Conservation (phyloP, 1,140 invertebrate species). For the Plutomurus gul region DNA sequence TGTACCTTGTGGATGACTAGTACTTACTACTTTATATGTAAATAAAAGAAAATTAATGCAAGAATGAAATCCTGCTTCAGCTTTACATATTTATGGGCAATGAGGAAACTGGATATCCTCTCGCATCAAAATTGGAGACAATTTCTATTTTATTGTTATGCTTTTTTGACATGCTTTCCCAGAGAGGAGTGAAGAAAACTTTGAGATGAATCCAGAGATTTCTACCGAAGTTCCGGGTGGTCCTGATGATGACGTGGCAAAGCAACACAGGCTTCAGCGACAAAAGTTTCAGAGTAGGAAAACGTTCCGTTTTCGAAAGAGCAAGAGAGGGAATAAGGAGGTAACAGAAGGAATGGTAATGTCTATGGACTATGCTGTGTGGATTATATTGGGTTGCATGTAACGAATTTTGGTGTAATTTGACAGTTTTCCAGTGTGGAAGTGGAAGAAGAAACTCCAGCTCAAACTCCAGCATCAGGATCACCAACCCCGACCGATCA, state of each 20-base stretch:
- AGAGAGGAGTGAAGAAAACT: conserved; percentile 47
- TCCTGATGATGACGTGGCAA: conserved; percentile 55
- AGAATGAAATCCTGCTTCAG: background rate
- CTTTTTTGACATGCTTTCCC: background rate
- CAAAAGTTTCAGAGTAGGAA: conserved; percentile 92
- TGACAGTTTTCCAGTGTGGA: conserved; percentile 50
- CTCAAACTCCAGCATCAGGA: background rate
- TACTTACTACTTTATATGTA: background rate
- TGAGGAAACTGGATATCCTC: too few species aligned
- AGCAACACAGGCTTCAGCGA: conserved; percentile 80
- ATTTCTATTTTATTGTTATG: background rate
- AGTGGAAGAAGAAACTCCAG: conserved; percentile 42
- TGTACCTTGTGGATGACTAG: too few species aligned
- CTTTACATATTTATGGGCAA: too few species aligned
- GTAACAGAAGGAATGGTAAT: conserved; percentile 54
- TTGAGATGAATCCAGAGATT: conserved; percentile 39
- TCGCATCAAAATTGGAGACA: background rate
- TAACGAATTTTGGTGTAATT: background rate
- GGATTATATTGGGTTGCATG: background rate
- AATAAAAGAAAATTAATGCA: background rate
- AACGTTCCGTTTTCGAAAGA: conserved; percentile 85
- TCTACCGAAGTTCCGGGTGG: background rate
- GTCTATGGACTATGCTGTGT: background rate
- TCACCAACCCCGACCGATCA: conserved; percentile 43
- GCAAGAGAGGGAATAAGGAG: conserved; percentile 65